Evolutionary conservation across 2,797 vertebrate genomes (phyloP).

Genomic region (Poecile montanus): DNA sequence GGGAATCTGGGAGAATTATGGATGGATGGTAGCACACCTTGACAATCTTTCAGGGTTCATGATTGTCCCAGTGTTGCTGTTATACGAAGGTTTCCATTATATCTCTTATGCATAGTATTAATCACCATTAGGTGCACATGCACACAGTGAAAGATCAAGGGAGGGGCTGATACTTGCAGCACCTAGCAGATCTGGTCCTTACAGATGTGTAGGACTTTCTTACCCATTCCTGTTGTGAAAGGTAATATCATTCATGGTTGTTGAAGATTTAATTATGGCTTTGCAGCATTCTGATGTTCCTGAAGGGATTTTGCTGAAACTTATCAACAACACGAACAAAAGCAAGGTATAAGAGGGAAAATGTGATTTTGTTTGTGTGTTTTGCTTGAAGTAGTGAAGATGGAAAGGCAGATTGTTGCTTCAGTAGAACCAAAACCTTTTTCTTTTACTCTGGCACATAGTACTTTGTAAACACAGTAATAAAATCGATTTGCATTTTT

Average conservation of each 20-base stretch:
- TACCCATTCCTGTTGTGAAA: neutral
- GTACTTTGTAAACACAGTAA: neutral
- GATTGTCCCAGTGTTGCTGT: neutral
- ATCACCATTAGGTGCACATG: neutral
- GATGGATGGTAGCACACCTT: neutral
- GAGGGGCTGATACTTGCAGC: neutral
- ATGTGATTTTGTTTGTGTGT: neutral
- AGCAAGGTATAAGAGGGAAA: neutral
- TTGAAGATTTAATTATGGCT: conserved; percentile 7
- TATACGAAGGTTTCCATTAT: neutral
- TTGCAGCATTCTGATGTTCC: neutral
- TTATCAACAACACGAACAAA: neutral
- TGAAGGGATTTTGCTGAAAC: conserved; percentile 17
- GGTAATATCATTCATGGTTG: neutral
- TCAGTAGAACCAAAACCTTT: neutral
- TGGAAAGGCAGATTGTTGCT: neutral
- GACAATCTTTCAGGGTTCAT: neutral
- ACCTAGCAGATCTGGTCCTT: neutral
- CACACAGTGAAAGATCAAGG: neutral
- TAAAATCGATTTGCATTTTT: neutral
- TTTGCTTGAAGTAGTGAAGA: neutral
- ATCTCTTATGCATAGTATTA: neutral
- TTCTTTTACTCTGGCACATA: neutral
- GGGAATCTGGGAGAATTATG: neutral
- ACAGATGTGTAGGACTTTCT: neutral